Evolutionary conservation across 2,113 vertebrate species (phyloP).

Genomic region (Synodontis membranacea): DNA sequence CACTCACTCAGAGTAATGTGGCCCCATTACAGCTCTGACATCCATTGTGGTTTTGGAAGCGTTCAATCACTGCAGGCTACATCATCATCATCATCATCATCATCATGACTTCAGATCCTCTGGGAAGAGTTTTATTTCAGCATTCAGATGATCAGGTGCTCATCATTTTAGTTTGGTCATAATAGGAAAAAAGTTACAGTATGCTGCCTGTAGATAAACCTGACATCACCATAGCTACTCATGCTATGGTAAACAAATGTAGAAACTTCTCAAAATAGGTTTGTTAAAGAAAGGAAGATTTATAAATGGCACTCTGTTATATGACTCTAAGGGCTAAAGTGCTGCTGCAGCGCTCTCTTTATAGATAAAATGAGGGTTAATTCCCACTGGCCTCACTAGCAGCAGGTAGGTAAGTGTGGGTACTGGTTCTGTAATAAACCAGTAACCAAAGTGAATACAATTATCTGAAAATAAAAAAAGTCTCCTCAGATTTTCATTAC

Average conservation of each 20-base stretch:
- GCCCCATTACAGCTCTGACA: constrained; percentile 42
- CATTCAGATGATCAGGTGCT: background rate
- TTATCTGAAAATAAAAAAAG: background rate
- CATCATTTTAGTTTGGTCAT: background rate
- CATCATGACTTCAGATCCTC: constrained; percentile 6
- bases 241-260: background rate
- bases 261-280: background rate
- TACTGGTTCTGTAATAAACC: background rate
- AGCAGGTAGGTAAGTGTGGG: background rate
- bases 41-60: constrained; percentile 20
- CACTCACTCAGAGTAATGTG: constrained; percentile 48
- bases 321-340: background rate
- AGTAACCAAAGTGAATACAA: background rate
- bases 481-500: background rate
- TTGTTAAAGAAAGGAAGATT: background rate
- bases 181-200: background rate
- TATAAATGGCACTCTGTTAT: background rate
- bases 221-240: background rate
- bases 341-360: background rate
- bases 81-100: constrained; percentile 10
- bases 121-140: background rate
- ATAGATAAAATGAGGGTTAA: background rate
- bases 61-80: constrained; percentile 22
- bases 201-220: background rate
- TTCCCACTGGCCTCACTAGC: background rate